These are phyloP conservation scores for Oryzias javanicus DNA, from an alignment of 2,113 vertebrate genomes.

Conservation along the genomic window DNA sequence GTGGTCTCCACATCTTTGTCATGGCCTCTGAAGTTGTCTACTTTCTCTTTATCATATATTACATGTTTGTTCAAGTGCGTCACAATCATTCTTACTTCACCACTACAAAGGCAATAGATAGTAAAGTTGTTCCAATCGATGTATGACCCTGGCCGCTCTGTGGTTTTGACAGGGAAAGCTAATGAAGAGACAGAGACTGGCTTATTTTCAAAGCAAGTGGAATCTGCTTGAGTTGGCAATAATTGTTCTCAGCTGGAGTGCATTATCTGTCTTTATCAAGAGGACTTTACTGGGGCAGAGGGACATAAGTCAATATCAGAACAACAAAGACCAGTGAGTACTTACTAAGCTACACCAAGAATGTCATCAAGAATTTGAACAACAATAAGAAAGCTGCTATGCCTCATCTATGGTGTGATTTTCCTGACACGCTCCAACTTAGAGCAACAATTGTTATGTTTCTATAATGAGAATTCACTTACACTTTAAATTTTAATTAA, in stretches of 20 bases:
- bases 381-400: background rate
- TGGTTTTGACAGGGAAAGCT: constrained; percentile 79
- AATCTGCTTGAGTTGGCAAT: constrained; percentile 87
- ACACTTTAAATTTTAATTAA: too few relatives aligned
- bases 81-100: background rate
- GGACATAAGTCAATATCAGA: constrained; percentile 84
- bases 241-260: constrained; percentile 90
- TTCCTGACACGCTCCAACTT: too few relatives aligned
- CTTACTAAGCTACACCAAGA: background rate
- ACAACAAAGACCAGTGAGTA: constrained; percentile 82
- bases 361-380: background rate
- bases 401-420: background rate
- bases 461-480: too few relatives aligned
- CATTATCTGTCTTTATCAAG: constrained; percentile 87
- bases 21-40: constrained; percentile 87
- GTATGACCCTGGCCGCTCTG: constrained; percentile 1
- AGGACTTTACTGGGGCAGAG: constrained; percentile 81
- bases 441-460: too few relatives aligned
- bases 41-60: constrained; percentile 90
- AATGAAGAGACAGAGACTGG: constrained; percentile 82
- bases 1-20: constrained; percentile 88
- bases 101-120: background rate
- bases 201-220: constrained; percentile 88
- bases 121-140: background rate
- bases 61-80: constrained; percentile 89